Evolutionary conservation across 2,888 invertebrate species (phyloP), one percentile per base, ranked within the genome.

Genomic region (Amorpha juglandis): DNA sequence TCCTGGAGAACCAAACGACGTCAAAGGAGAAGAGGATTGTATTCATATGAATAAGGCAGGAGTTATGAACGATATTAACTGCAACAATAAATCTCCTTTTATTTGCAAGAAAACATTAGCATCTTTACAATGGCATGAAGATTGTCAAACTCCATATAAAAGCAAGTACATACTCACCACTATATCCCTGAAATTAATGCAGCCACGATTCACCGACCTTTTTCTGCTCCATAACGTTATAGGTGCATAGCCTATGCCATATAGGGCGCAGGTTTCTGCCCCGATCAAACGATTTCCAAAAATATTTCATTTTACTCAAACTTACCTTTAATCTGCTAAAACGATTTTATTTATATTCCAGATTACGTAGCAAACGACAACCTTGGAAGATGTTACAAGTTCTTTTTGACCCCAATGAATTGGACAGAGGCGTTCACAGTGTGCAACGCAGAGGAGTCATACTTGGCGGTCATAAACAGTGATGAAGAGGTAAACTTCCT

Each of bases 371-470:
- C 76, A 71, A 78, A 81, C 55, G 74, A 75, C 8, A 67, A 64
- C 0, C 3, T 72, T 6, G 84, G 83, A 1, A 81, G 79, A 70
- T 91, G 89, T 71, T 91, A 90, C 76, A 91, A 90, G 68, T 83
- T 89, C 67, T 90, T 91, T 67, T 67, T 82, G 19, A 74, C 71
- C 0, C 87, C 88, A 0, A 74, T 71, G 68, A 87, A 77, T 58
- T 92, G 91, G 91, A 76, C 77, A 0, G 87, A 89, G 0, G 91
- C 91, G 0, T 80, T 80, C 45, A 74, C 76, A 0, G 71, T 78
- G 2, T 92, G 92, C 70, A 76, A 74, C 33, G 79, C 81, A 0
- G 91, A 91, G 66, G 82, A 83, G 63, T 87, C 87, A 0, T 84
- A 87, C 68, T 69, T 90, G 21, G 87, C 88, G 7, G 76, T 90